Evolutionary conservation across 2,888 invertebrate species (phyloP), one percentile per base, ranked within the genome.

Genomic region (Polydrusus pterygomalis): DNA sequence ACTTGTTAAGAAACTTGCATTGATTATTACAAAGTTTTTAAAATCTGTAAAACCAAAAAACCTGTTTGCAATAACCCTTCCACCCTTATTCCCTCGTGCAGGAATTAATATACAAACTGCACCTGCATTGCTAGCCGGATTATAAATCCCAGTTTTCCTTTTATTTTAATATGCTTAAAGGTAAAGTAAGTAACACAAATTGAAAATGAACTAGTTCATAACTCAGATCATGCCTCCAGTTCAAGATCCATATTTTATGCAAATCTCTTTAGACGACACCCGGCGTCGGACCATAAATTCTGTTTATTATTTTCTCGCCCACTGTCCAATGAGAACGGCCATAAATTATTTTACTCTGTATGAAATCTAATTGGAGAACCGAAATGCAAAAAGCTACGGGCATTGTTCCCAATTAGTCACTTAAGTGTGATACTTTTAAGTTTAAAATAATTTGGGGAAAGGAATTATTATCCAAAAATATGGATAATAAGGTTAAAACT

Each of bases 241-340:
- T 30, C 63, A 67, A 68, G 67, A 62, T 63, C 25, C 68, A 68
- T 74, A 68, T 68, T 68, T 74, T 60, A 62, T 38, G 69, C 49
- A 74, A 74, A 69, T 74, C 69, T 69, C 69, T 70, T 70, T 69
- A 70, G 70, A 69, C 64, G 74, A 74, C 74, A 51, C 51, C 15
- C 62, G 58, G 34, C 45, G 62, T 68, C 74, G 58, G 58, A 15
- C 47, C 60, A 58, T 74, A 74, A 74, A 74, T 74, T 58, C 15
- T 40, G 47, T 62, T 74, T 74, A 74, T 63, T 74, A 70, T 74
- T 70, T 69, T 69, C 74, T 74, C 74, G 74, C 74, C 74, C 74
- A 74, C 74, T 64, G 58, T 45, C 68, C 74, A 74, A 68, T 68
- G 47, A 72, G 72, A 64, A 54, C 30, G 8, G 34, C 45, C 11